Evolutionary conservation across 2,888 invertebrate species (phyloP).

Genomic region (Therioaphis trifolii): DNA sequence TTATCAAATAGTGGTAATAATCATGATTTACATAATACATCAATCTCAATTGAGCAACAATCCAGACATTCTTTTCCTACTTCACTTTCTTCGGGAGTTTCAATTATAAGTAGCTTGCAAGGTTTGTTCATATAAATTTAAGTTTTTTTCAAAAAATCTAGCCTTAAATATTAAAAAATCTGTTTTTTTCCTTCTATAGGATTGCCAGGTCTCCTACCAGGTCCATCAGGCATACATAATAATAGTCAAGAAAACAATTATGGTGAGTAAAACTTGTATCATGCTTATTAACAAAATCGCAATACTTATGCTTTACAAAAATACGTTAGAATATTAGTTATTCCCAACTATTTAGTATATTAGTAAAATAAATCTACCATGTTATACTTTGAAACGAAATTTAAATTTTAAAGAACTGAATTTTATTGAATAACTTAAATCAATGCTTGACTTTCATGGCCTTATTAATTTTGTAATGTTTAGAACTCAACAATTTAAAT

Average conservation of each 20-base stretch:
- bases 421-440: background rate
- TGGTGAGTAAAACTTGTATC: constrained; percentile 49
- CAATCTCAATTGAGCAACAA: constrained; percentile 57
- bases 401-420: background rate
- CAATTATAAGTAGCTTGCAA: constrained; percentile 60
- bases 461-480: background rate
- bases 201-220: constrained; percentile 82
- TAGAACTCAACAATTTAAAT: background rate
- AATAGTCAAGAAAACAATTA: constrained; percentile 76
- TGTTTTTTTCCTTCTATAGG: constrained; percentile 68
- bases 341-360: background rate
- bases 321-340: constrained; percentile 7
- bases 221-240: constrained; percentile 85
- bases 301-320: constrained; percentile 46
- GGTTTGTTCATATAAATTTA: constrained; percentile 8
- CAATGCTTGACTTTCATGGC: background rate
- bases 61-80: constrained; percentile 57
- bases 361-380: background rate
- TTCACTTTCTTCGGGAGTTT: constrained; percentile 55
- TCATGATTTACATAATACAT: constrained; percentile 53
- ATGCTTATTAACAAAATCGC: constrained; percentile 48
- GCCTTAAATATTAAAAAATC: background rate
- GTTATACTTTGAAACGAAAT: background rate
- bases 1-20: constrained; percentile 68
- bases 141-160: background rate